Evolutionary conservation across 2,797 vertebrate species (phyloP).

Genomic region (Hirundo rustica): DNA sequence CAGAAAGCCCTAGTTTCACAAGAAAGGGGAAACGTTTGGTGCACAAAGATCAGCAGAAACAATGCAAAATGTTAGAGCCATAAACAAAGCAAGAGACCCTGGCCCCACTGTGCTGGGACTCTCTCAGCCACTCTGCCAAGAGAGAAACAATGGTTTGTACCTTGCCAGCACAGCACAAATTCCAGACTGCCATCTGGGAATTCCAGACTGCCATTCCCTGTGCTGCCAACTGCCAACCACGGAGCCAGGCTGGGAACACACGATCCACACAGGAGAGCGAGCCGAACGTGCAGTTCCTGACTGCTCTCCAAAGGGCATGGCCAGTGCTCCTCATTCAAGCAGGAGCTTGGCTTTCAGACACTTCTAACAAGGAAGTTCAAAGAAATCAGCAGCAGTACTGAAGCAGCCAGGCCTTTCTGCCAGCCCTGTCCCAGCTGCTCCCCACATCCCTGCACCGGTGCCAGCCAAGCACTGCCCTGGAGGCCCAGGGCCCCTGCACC

Average conservation of each 20-base stretch:
- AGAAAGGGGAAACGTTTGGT: neutral
- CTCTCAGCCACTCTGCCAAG: neutral
- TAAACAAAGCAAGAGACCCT: neutral
- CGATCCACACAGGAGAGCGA: fast-evolving
- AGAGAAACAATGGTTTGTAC: constrained; percentile 1
- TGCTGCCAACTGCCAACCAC: neutral
- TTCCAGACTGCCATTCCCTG: neutral
- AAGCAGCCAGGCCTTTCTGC: too few species aligned
- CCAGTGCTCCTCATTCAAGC: too few species aligned
- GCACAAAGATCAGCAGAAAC: constrained; percentile 4
- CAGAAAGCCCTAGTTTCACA: neutral
- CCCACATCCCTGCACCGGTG: too few species aligned
- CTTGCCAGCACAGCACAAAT: neutral
- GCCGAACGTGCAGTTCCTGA: fast-evolving
- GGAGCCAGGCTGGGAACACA: neutral
- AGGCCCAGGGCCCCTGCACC: too few species aligned
- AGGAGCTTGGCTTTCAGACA: too few species aligned
- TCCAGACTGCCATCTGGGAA: constrained; percentile 36
- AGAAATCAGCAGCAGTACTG: too few species aligned
- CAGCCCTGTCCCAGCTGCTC: too few species aligned
- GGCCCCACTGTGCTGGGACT: neutral
- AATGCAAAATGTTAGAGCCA: neutral
- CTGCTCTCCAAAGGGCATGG: neutral
- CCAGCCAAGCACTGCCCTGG: too few species aligned
- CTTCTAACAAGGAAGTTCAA: too few species aligned